Evolutionary conservation across 2,113 vertebrate species (phyloP).

Genomic region (Phrynosoma platyrhinos): DNA sequence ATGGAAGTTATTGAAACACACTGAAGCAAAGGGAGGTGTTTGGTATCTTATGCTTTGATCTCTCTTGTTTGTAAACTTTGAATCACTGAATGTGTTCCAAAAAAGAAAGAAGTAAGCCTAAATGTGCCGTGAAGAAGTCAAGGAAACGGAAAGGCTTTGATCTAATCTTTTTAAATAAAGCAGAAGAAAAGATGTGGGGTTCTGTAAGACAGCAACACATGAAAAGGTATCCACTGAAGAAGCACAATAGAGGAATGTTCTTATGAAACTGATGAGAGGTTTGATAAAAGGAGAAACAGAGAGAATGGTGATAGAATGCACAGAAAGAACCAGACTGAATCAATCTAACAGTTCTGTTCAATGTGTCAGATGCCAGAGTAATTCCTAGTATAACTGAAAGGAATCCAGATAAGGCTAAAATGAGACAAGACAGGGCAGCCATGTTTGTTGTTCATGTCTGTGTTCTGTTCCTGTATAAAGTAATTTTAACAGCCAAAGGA

Average conservation of each 20-base stretch:
- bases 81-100: not conserved
- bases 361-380: not conserved
- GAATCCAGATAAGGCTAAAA: not conserved
- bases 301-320: not conserved
- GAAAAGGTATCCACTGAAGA: not conserved
- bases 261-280: not conserved
- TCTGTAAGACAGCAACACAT: not conserved
- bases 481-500: not conserved
- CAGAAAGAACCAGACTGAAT: not conserved
- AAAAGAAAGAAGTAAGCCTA: not conserved
- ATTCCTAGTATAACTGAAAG: not conserved
- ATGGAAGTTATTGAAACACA: not conserved
- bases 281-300: not conserved
- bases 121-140: not conserved
- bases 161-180: conserved; percentile 4
- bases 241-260: not conserved
- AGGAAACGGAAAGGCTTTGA: not conserved
- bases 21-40: not conserved
- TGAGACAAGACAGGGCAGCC: too few relatives aligned
- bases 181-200: not conserved
- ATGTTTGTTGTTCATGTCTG: not conserved
- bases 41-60: not conserved
- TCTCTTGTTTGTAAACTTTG: not conserved
- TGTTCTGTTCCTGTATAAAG: not conserved
- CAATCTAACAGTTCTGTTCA: not conserved